These are phyloP conservation scores for Phymatocera aterrima DNA, from an alignment of 2,888 invertebrate genomes.

Conservation along the genomic window DNA sequence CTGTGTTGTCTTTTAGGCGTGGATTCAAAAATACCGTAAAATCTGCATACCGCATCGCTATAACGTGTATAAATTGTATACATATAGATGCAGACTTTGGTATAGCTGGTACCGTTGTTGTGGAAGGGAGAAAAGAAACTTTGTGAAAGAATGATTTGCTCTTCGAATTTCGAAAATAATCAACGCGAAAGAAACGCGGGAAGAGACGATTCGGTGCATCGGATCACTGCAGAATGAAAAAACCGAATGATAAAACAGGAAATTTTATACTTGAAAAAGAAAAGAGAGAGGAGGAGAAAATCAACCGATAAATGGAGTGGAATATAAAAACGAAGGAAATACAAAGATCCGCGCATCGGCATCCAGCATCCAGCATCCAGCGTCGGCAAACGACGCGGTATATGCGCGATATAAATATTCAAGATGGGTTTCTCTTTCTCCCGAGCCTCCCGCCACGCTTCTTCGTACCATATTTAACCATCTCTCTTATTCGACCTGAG, in stretches of 20 bases:
- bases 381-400: slow-evolving; percentile 50
- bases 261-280: neutral
- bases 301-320: neutral
- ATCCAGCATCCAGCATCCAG: neutral
- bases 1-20: neutral
- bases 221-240: too few species aligned
- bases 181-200: too few species aligned
- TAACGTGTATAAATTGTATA: too few species aligned
- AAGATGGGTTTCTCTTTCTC: slow-evolving; percentile 60
- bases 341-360: slow-evolving; percentile 48
- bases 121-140: too few species aligned
- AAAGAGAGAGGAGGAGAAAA: neutral
- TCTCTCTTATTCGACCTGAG: slow-evolving; percentile 10
- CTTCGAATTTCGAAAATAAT: too few species aligned
- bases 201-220: too few species aligned
- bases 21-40: neutral
- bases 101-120: too few species aligned
- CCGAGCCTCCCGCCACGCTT: slow-evolving; percentile 43
- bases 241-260: neutral
- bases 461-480: neutral
- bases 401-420: slow-evolving; percentile 67
- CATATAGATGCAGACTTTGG: too few species aligned
- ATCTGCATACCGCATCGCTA: too few species aligned
- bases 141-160: too few species aligned
- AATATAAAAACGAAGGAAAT: neutral